phyloP scores from a whole-genome alignment of 2,888 invertebrate genomes.

The Agrotis clavis region DNA sequence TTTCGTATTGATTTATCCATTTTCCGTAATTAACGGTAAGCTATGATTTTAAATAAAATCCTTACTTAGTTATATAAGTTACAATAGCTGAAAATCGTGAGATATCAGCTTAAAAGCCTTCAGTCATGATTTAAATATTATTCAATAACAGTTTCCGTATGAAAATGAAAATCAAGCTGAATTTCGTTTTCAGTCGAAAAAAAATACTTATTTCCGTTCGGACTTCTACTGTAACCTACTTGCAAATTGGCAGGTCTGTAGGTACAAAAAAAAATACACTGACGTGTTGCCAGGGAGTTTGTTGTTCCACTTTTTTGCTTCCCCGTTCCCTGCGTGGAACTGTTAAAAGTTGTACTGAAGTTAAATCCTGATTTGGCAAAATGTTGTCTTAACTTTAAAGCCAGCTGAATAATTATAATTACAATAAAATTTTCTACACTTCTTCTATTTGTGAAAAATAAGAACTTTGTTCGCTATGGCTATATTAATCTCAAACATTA shows the following conservation, averaged over 20 bases:
- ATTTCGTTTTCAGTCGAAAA: neutral
- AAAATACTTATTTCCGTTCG: neutral
- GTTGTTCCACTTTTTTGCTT: neutral
- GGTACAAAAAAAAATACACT: neutral
- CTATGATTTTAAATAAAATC: no score
- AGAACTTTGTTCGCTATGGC: no score
- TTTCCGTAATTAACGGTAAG: no score
- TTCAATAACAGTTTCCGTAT: neutral
- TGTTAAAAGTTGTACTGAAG: neutral
- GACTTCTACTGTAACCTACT: neutral
- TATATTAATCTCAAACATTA: no score
- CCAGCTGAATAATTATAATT: neutral
- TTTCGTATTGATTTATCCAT: no score
- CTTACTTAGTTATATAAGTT: no score
- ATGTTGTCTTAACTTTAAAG: neutral
- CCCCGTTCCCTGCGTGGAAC: neutral
- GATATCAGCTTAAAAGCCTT: neutral
- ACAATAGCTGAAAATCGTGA: neutral
- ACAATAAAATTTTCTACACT: no score
- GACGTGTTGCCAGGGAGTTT: neutral
- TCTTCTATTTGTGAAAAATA: no score
- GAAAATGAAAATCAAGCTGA: neutral
- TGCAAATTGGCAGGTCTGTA: neutral
- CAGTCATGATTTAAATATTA: neutral
- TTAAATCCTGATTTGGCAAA: neutral